Evolutionary conservation across 1,140 invertebrate genomes (phyloP).

Genomic region (Aphelinus atriplicis): DNA sequence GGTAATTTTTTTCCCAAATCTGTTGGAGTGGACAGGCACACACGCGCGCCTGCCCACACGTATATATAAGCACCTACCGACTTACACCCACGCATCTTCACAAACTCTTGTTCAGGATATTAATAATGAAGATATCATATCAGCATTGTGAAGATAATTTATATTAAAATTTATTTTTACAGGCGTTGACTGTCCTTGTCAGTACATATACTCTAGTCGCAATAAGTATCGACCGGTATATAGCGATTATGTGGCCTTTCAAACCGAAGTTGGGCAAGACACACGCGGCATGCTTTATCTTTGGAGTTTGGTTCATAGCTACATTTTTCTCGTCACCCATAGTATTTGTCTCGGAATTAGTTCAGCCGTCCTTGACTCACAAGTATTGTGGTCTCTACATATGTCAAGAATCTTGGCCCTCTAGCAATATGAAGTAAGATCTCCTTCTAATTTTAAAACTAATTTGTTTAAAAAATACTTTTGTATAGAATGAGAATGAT

Average conservation of each 20-base stretch:
- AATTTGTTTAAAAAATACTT: too few relatives aligned
- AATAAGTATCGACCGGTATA: slow-evolving; percentile 86
- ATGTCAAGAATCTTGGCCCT: slow-evolving; percentile 75
- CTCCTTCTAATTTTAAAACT: background rate
- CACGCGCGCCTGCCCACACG: too few relatives aligned
- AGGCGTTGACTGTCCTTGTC: slow-evolving; percentile 83
- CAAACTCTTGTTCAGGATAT: too few relatives aligned
- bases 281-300: slow-evolving; percentile 73
- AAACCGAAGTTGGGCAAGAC: slow-evolving; percentile 80
- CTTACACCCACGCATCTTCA: too few relatives aligned
- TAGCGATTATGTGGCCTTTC: slow-evolving; percentile 89
- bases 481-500: too few relatives aligned
- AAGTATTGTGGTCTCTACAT: slow-evolving; percentile 72
- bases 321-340: slow-evolving; percentile 84
- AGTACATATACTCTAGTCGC: slow-evolving; percentile 87
- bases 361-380: slow-evolving; percentile 70
- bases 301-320: slow-evolving; percentile 81
- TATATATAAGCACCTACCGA: too few relatives aligned
- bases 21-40: too few relatives aligned
- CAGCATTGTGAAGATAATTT: background rate
- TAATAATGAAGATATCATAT: too few relatives aligned
- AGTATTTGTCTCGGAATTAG: slow-evolving; percentile 73
- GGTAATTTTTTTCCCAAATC: too few relatives aligned
- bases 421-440: too few relatives aligned
- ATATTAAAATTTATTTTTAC: slow-evolving; percentile 46